Conservation (phyloP, 2,888 invertebrate genomes). For the Nomada ruficornis region DNA sequence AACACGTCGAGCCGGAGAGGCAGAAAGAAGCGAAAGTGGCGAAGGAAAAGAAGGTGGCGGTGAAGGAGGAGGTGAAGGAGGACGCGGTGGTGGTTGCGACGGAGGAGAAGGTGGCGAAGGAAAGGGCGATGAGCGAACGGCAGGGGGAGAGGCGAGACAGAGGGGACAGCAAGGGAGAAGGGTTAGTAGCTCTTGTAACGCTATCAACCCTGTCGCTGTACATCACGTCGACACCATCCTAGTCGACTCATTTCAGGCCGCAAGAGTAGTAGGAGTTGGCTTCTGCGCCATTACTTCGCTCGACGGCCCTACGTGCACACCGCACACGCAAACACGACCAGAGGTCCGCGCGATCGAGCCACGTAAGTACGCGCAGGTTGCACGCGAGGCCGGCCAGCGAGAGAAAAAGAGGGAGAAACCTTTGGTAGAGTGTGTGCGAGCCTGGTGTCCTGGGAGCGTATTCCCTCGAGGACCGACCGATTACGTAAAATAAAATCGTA, state of each 20-base stretch:
- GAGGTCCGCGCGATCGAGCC: constrained; percentile 45
- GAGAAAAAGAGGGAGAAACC: constrained; percentile 36
- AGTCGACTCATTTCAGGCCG: constrained; percentile 81
- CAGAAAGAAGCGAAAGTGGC: constrained; percentile 47
- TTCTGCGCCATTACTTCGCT: constrained; percentile 81
- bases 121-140: constrained; percentile 31
- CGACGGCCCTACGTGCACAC: constrained; percentile 65
- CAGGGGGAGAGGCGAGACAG: constrained; percentile 23
- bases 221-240: constrained; percentile 84
- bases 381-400: constrained; percentile 57
- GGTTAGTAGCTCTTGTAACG: constrained; percentile 84
- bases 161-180: constrained; percentile 71
- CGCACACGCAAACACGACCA: constrained; percentile 63
- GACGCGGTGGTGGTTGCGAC: constrained; percentile 29
- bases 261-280: constrained; percentile 79
- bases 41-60: constrained; percentile 32
- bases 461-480: constrained; percentile 62
- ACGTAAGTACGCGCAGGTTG: constrained; percentile 60
- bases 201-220: constrained; percentile 84
- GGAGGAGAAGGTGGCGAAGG: constrained; percentile 49
- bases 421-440: constrained; percentile 40
- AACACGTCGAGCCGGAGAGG: constrained; percentile 56
- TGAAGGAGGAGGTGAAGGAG: constrained; percentile 31
- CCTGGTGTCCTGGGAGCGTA: constrained; percentile 48
- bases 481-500: constrained; percentile 66